Percentiles rank a stretch among this genome's conserved stretches.
Conservation (phyloP, 2,113 vertebrate species). For the Argyrosomus japonicus region DNA sequence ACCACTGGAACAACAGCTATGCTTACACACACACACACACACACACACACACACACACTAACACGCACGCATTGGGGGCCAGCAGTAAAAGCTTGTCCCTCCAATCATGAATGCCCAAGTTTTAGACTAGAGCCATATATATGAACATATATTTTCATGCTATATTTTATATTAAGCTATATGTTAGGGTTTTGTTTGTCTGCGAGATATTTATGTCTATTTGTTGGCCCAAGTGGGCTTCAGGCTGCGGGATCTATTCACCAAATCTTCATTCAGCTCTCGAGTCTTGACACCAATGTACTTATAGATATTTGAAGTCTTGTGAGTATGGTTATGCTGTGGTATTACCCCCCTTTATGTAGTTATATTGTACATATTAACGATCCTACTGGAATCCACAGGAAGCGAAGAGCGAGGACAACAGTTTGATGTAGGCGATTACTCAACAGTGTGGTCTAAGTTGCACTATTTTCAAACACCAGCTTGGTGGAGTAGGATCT, state of each 20-base stretch:
- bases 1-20: constrained; percentile 43
- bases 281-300: constrained; percentile 43
- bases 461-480: constrained; percentile 70
- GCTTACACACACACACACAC: constrained; percentile 20
- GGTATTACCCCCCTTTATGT: constrained; percentile 27
- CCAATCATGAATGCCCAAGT: constrained; percentile 56
- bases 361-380: constrained; percentile 37
- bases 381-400: constrained; percentile 31
- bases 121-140: constrained; percentile 76
- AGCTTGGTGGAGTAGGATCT: constrained; percentile 55
- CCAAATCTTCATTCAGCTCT: constrained; percentile 39
- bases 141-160: constrained; percentile 80
- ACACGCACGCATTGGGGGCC: constrained; percentile 6
- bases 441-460: constrained; percentile 20
- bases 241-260: constrained; percentile 41
- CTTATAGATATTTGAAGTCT: constrained; percentile 38
- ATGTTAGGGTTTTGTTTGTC: constrained; percentile 68
- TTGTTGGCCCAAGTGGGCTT: constrained; percentile 63
- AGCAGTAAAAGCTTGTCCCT: constrained; percentile 34
- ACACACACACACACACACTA: constrained; percentile 1
- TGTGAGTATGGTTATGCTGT: constrained; percentile 19
- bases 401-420: constrained; percentile 7
- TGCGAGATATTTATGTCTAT: constrained; percentile 71
- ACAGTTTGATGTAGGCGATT: neutral
- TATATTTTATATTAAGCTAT: constrained; percentile 81